Conservation (phyloP, 1,140 invertebrate genomes). For the Hypsibius dujardini region DNA sequence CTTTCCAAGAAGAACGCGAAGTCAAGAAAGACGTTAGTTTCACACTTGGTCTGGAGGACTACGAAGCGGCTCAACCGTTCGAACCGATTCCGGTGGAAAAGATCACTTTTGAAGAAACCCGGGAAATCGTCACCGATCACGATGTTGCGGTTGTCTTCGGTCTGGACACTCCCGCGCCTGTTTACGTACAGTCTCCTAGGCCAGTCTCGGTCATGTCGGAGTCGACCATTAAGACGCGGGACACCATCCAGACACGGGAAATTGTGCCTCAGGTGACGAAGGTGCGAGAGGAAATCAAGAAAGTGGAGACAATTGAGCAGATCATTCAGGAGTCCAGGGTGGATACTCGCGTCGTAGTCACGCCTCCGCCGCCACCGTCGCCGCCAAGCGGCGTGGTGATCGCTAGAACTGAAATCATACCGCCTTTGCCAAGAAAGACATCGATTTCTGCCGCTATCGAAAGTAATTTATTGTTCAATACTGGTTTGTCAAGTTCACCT, state of each 20-base stretch:
- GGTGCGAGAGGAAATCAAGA: background rate
- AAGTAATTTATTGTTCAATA: background rate
- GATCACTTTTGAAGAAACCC: conserved; percentile 14
- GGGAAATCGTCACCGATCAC: background rate
- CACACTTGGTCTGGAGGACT: conserved; percentile 2
- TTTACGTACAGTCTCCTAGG: background rate
- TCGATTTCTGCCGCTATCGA: conserved; percentile 3
- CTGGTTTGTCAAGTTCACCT: background rate
- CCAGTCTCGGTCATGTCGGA: background rate
- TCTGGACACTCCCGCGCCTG: background rate
- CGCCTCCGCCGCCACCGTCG: background rate
- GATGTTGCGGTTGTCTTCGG: background rate
- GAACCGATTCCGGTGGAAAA: conserved; percentile 11
- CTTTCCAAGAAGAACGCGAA: conserved; percentile 14
- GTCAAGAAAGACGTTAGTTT: background rate
- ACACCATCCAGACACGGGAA: background rate
- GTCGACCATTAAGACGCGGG: background rate
- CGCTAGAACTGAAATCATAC: background rate
- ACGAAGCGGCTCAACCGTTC: background rate
- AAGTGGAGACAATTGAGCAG: background rate
- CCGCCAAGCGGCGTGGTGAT: too few species aligned
- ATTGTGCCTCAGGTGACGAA: background rate
- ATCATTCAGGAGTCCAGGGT: background rate
- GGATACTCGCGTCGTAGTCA: background rate
- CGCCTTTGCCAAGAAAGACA: background rate